A percentile compares a stretch with the other conserved stretches of the same genome.
Evolutionary conservation across 2,888 invertebrate species (phyloP).

Genomic region (Clusia tigrina): DNA sequence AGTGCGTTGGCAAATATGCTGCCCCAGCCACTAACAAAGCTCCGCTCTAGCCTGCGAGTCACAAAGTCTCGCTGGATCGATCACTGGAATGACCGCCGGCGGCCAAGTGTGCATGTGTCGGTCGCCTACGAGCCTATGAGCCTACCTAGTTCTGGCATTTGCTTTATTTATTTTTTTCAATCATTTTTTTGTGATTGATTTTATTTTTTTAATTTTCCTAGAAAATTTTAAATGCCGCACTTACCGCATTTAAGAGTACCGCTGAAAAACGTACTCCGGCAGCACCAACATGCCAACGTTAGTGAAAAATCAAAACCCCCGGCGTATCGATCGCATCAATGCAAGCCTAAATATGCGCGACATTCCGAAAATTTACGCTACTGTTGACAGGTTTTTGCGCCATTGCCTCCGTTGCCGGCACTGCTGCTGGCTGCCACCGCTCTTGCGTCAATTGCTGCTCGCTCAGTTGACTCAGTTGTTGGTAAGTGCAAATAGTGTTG

Average conservation of each 20-base stretch:
- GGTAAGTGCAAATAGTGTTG: constrained; percentile 50
- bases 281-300: constrained; percentile 2
- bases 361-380: constrained; percentile 56
- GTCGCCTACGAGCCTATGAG: background rate
- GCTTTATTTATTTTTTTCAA: too few relatives aligned
- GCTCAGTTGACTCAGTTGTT: constrained; percentile 37
- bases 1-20: constrained; percentile 40
- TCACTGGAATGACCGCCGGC: background rate
- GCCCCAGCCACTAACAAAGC: constrained; percentile 25
- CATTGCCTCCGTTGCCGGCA: constrained; percentile 39
- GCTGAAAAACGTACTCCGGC: background rate
- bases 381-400: constrained; percentile 41
- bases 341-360: constrained; percentile 43
- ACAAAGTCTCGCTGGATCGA: constrained; percentile 25
- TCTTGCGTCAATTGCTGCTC: constrained; percentile 35
- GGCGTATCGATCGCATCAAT: constrained; percentile 42
- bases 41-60: constrained; percentile 22
- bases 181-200: too few relatives aligned
- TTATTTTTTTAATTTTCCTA: constrained; percentile 30
- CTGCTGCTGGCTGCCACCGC: constrained; percentile 22
- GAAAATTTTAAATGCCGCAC: constrained; percentile 37
- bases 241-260: constrained; percentile 26
- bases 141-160: background rate
- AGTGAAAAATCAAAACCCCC: constrained; percentile 48
- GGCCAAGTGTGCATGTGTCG: background rate